phyloP scores from a whole-genome alignment of 2,797 vertebrate genomes.

The Cacajao melanocephalus region DNA sequence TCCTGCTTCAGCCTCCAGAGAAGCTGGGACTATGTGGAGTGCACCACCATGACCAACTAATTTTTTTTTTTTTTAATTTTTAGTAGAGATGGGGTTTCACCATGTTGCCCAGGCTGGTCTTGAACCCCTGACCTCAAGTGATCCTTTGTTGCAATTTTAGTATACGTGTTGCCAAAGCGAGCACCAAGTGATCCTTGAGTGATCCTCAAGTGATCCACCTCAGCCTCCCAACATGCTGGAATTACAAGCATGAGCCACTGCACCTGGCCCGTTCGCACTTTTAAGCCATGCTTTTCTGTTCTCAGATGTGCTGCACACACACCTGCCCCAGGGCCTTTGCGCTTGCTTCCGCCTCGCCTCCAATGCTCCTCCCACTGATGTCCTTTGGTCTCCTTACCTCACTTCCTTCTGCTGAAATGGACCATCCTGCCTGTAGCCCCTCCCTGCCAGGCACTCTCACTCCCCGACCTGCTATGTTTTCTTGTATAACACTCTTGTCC shows the following conservation, averaged over 20 bases:
- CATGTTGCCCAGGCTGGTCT: background rate
- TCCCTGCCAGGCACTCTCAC: background rate
- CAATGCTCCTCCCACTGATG: background rate
- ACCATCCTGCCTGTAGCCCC: background rate
- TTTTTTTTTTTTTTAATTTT: too few relatives aligned
- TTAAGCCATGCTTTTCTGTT: background rate
- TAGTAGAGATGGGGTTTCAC: background rate
- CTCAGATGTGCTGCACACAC: accelerated
- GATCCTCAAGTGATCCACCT: background rate
- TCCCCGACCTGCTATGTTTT: background rate
- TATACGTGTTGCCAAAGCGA: too few relatives aligned
- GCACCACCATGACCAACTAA: background rate
- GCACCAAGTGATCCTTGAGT: too few relatives aligned
- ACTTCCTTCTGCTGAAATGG: background rate
- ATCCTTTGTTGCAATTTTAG: background rate
- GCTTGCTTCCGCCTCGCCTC: background rate
- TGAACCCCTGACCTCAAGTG: background rate
- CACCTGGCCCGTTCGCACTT: background rate
- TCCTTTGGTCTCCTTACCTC: background rate
- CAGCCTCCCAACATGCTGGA: background rate
- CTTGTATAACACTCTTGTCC: too few relatives aligned
- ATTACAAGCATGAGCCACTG: background rate
- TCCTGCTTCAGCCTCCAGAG: background rate
- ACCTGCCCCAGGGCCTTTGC: background rate
- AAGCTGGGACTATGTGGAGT: background rate